phyloP scores from a whole-genome alignment of 2,888 invertebrate genomes.

The Acronicta aceris region DNA sequence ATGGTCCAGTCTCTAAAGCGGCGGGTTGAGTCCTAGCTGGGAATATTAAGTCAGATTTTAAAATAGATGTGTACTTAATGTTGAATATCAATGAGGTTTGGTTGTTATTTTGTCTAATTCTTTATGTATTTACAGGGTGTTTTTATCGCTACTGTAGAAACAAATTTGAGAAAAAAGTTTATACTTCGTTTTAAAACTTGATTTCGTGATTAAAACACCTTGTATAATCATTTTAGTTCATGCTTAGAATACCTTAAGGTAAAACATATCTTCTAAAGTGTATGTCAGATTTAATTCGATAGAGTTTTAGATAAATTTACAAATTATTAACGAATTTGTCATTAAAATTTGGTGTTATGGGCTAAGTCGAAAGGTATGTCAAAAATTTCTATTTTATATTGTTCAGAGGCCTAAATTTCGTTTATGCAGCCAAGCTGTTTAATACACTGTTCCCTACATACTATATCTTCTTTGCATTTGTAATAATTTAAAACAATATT shows the following conservation, averaged over 20 bases:
- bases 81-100: constrained; percentile 5
- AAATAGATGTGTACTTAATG: constrained; percentile 23
- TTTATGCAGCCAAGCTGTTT: constrained; percentile 46
- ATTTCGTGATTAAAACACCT: constrained; percentile 15
- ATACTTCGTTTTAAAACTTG: constrained; percentile 1
- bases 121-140: constrained; percentile 21
- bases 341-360: constrained; percentile 19
- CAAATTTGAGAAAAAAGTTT: no score
- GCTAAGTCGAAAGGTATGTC: constrained; percentile 26
- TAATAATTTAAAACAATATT: constrained; percentile 39
- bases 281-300: constrained; percentile 43
- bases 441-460: constrained; percentile 11
- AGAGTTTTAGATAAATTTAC: constrained; percentile 62
- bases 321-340: constrained; percentile 29
- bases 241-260: constrained; percentile 47
- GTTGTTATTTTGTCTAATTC: constrained; percentile 25
- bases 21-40: no score
- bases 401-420: constrained; percentile 21
- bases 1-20: no score
- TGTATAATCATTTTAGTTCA: constrained; percentile 23
- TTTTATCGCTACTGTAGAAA: constrained; percentile 10
- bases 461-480: constrained; percentile 49
- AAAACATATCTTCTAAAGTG: constrained; percentile 51
- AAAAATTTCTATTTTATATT: constrained; percentile 21
- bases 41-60: no score